A percentile compares a stretch with the other conserved stretches of the same genome.
Conservation (phyloP, 2,888 invertebrate genomes). For the Melanostoma scalare region DNA sequence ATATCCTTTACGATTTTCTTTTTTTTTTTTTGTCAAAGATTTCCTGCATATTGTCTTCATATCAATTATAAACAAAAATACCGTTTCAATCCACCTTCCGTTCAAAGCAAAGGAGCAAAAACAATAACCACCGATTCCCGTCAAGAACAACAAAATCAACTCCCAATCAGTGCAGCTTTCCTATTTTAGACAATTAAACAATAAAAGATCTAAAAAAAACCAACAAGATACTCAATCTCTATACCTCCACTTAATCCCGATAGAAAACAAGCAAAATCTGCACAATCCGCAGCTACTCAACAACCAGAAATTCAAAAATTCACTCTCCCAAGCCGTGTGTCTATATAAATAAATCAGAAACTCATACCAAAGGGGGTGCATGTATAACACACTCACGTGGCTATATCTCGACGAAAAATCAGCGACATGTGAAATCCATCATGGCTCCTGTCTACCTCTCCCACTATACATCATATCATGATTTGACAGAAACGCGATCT, state of each 20-base stretch:
- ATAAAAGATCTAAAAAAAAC: constrained; percentile 46
- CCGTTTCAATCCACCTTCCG: background rate
- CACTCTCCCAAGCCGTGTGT: constrained; percentile 48
- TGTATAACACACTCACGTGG: constrained; percentile 18
- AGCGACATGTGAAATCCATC: constrained; percentile 73
- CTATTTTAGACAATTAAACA: constrained; percentile 38
- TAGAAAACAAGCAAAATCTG: constrained; percentile 18
- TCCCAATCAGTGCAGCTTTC: background rate
- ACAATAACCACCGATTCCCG: too few relatives aligned
- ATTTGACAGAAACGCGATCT: constrained; percentile 76
- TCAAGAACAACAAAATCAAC: too few relatives aligned
- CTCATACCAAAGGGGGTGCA: constrained; percentile 49
- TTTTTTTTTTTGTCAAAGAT: too few relatives aligned
- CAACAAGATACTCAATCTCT: constrained; percentile 31
- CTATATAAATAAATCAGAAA: constrained; percentile 63
- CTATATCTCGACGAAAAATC: constrained; percentile 66
- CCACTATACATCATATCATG: constrained; percentile 75
- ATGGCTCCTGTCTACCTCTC: constrained; percentile 73
- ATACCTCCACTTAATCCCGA: constrained; percentile 25
- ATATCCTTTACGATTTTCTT: too few relatives aligned
- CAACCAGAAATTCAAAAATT: constrained; percentile 26
- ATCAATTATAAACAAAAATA: too few relatives aligned
- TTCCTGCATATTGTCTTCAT: too few relatives aligned
- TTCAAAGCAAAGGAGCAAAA: background rate
- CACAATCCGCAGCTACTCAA: background rate